These are phyloP conservation scores for Agrilus planipennis DNA, from an alignment of 1,140 invertebrate species.

Conservation along the genomic window DNA sequence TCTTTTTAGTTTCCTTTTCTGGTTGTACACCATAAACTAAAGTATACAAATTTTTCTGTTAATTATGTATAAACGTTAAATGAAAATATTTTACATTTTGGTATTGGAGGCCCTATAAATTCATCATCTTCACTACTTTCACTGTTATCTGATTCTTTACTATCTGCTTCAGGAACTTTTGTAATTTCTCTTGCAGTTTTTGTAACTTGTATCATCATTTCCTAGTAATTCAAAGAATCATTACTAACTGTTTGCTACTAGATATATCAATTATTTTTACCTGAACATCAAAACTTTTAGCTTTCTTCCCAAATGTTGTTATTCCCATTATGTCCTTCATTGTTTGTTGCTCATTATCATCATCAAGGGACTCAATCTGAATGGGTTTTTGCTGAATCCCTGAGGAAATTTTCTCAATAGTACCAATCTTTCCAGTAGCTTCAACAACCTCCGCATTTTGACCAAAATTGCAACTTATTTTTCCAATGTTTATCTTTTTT, in stretches of 20 bases:
- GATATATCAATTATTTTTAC: conserved; percentile 25
- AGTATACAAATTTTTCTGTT: too few relatives aligned
- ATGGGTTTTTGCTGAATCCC: too few relatives aligned
- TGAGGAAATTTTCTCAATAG: conserved; percentile 19
- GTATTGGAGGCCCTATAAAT: conserved; percentile 47
- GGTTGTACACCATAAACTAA: too few relatives aligned
- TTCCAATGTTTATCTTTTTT: conserved; percentile 44
- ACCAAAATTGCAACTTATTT: conserved; percentile 41
- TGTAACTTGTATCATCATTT: conserved; percentile 39
- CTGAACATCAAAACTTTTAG: conserved; percentile 59
- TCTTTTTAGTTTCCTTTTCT: too few relatives aligned
- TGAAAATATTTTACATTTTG: conserved; percentile 16
- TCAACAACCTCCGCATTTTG: conserved; percentile 20
- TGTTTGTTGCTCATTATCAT: conserved; percentile 47
- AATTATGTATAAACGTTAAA: not conserved
- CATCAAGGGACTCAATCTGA: conserved; percentile 54
- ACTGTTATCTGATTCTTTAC: conserved; percentile 16
- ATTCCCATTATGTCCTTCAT: conserved; percentile 63
- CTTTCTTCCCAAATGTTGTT: conserved; percentile 64
- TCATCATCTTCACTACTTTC: conserved; percentile 32
- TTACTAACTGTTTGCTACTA: conserved; percentile 5
- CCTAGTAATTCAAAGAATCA: conserved; percentile 15
- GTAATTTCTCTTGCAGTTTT: conserved; percentile 34
- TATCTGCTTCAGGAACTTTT: conserved; percentile 17
- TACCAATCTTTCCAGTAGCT: conserved; percentile 15